These are phyloP conservation scores for Pedicia rivosa DNA, from an alignment of 2,888 invertebrate species.

Conservation along the genomic window DNA sequence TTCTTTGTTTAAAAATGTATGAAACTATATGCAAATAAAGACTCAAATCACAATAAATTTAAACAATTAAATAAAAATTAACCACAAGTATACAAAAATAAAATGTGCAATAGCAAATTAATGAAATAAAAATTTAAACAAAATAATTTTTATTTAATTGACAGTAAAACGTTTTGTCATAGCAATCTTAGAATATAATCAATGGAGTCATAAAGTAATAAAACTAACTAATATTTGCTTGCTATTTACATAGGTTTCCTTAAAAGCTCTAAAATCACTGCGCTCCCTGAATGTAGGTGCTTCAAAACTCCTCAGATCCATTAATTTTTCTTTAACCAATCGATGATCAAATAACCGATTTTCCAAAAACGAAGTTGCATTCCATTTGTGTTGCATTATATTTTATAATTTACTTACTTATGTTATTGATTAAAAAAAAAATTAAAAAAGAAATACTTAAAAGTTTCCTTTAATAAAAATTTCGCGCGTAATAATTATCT, in stretches of 20 bases:
- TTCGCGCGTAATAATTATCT: conserved; percentile 16
- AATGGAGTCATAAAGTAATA: conserved; percentile 5
- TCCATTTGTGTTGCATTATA: conserved; percentile 19
- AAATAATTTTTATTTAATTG: too few relatives aligned
- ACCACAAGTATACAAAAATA: not conserved
- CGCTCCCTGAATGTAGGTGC: conserved; percentile 22
- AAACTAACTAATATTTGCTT: conserved; percentile 1
- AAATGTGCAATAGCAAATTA: not conserved
- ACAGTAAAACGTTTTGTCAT: too few relatives aligned
- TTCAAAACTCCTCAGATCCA: conserved; percentile 25
- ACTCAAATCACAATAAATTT: too few relatives aligned
- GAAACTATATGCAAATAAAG: too few relatives aligned
- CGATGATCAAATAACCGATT: conserved; percentile 28
- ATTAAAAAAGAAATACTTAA: conserved; percentile 28
- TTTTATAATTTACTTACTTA: conserved; percentile 5
- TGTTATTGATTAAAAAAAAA: conserved; percentile 11
- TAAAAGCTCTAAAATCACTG: conserved; percentile 29
- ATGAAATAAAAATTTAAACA: too few relatives aligned
- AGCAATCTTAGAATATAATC: not conserved
- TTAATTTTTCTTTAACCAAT: conserved; percentile 26
- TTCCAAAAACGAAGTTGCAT: conserved; percentile 23
- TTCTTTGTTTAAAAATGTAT: too few relatives aligned
- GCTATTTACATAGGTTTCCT: conserved; percentile 27
- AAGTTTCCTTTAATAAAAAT: not conserved
- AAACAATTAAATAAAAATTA: not conserved